These are phyloP conservation scores for Acromyrmex echinatior DNA, from an alignment of 1,140 invertebrate genomes.

Conservation along the genomic window DNA sequence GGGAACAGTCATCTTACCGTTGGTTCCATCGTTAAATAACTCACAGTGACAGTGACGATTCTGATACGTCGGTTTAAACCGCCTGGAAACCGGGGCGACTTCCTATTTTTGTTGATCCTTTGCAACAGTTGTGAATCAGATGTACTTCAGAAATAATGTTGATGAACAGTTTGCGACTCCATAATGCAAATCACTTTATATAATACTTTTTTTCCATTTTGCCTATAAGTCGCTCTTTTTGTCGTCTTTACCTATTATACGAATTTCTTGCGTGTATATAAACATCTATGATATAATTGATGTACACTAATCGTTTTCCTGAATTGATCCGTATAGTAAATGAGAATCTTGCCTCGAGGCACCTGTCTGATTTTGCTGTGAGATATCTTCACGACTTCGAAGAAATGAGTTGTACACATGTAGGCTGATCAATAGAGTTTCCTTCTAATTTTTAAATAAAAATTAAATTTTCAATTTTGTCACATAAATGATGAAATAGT, in stretches of 20 bases:
- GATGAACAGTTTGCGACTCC: background rate
- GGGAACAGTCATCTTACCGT: background rate
- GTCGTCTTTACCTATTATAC: background rate
- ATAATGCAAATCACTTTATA: background rate
- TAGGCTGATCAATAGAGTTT: background rate
- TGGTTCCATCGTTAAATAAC: constrained; percentile 10
- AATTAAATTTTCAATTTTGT: constrained; percentile 4
- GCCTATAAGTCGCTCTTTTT: background rate
- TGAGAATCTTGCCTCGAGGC: constrained; percentile 13
- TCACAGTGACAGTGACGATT: background rate
- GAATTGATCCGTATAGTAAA: constrained; percentile 1
- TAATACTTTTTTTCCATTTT: background rate
- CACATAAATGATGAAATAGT: background rate
- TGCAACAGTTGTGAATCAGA: constrained; percentile 1
- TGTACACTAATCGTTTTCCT: constrained; percentile 23
- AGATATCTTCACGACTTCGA: constrained; percentile 15
- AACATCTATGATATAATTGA: constrained; percentile 22
- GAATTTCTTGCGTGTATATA: background rate
- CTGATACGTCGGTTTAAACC: constrained; percentile 35
- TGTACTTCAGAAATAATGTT: background rate
- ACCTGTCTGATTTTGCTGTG: background rate
- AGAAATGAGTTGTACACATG: constrained; percentile 12
- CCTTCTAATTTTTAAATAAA: background rate
- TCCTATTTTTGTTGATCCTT: constrained; percentile 55
- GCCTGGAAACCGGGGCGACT: constrained; percentile 18